Evolutionary conservation across 2,797 vertebrate genomes (phyloP).

Genomic region (Epinephelus awoara): DNA sequence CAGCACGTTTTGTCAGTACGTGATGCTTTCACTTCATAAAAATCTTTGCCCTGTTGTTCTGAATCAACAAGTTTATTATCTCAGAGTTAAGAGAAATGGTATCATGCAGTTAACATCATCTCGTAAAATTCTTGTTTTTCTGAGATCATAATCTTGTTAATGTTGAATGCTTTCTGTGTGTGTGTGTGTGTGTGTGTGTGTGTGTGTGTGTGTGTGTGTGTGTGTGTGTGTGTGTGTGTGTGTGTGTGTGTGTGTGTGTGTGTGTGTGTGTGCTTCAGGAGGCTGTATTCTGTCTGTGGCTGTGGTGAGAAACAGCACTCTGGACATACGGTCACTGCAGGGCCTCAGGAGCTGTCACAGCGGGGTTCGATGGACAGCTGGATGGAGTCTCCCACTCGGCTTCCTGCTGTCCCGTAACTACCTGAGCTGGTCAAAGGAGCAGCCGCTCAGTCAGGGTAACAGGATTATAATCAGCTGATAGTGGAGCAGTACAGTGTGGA

Average conservation of each 20-base stretch:
- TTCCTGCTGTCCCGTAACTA: slow-evolving; percentile 91
- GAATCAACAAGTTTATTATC: too few species aligned
- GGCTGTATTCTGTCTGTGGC: slow-evolving; percentile 91
- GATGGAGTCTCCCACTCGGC: slow-evolving; percentile 93
- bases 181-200: slow-evolving; percentile 7
- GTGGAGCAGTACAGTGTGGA: not conserved
- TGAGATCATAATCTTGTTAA: too few species aligned
- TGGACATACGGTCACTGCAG: slow-evolving; percentile 86
- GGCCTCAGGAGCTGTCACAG: slow-evolving; percentile 91
- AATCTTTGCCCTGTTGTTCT: too few species aligned
- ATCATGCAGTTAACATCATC: too few species aligned
- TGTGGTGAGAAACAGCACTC: slow-evolving; percentile 84
- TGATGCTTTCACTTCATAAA: too few species aligned
- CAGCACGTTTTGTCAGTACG: not conserved
- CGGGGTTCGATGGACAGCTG: slow-evolving; percentile 91
- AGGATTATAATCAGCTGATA: not conserved
- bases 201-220: not conserved
- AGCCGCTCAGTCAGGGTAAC: slow-evolving; percentile 89
- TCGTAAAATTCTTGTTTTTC: too few species aligned
- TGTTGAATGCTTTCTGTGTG: not conserved
- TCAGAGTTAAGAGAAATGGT: too few species aligned
- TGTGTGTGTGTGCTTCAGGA: slow-evolving; percentile 74
- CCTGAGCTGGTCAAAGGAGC: slow-evolving; percentile 89
- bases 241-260: not conserved
- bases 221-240: not conserved